These are phyloP conservation scores for Ploceus nigricollis DNA, from an alignment of 2,113 vertebrate species.

Conservation along the genomic window DNA sequence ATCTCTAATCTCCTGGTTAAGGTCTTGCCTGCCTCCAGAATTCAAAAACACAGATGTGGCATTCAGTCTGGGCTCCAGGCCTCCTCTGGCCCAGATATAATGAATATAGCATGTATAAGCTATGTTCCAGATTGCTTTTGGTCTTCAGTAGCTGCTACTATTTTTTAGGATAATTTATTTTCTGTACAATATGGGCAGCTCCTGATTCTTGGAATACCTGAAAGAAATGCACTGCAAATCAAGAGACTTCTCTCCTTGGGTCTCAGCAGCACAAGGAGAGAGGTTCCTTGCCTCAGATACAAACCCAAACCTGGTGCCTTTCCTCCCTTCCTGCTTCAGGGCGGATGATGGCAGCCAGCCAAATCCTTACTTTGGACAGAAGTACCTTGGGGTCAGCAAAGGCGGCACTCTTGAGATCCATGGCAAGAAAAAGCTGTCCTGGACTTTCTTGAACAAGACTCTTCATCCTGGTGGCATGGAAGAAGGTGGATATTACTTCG, in stretches of 20 bases:
- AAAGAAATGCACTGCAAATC: not conserved
- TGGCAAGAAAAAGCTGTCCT: conserved; percentile 85
- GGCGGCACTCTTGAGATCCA: conserved; percentile 91
- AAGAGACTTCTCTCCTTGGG: not conserved
- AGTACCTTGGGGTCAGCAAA: conserved; percentile 86
- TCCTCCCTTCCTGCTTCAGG: conserved; percentile 56
- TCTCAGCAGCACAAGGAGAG: not conserved
- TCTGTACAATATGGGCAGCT: not conserved
- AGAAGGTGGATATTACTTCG: conserved; percentile 87
- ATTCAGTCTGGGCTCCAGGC: not conserved
- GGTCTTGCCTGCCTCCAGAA: not conserved
- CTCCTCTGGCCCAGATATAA: not conserved
- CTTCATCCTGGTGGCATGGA: conserved; percentile 83
- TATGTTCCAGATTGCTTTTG: not conserved
- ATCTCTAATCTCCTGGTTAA: not conserved
- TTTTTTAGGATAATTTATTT: not conserved
- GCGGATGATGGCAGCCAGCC: conserved; percentile 77
- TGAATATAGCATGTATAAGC: not conserved
- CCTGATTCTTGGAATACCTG: not conserved
- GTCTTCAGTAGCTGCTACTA: not conserved
- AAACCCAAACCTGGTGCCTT: not conserved
- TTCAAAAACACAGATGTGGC: not conserved
- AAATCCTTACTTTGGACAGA: conserved; percentile 88
- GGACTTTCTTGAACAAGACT: conserved; percentile 93
- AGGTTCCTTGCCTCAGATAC: not conserved